Base-by-base conservation (phyloP, 2,113 vertebrate species). In the Kobus ellipsiprymnus region DNA sequence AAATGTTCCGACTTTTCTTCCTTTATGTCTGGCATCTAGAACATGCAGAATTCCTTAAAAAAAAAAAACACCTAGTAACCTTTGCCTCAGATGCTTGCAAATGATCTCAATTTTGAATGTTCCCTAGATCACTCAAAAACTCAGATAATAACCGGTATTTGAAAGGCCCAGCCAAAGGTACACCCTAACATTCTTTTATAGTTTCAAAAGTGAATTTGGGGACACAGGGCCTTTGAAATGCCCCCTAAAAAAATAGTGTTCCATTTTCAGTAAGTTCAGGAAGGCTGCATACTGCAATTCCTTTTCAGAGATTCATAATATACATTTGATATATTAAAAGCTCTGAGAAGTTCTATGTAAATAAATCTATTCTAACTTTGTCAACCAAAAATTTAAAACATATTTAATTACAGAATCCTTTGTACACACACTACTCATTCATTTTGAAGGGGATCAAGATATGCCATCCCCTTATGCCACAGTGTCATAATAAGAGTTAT, bases 101-200 rank as follows among this genome's bases (percentile, higher is more conserved):
- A 90, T 74, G 23, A 74, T 50, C 62, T 95, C 64, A 94, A 54
- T 95, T 97, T 74, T 90, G 92, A 96, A 86, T 90, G 17, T 54
- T 91, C n/a, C 54, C 50, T 67, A 91, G 13, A 74, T 84, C 44
- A 40, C 21, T 40, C 12, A 82, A 74, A 94, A 94, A 52, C 40
- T 81, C 64, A 95, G 15, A 59, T n/a, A 55, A 94, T 54, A 91
- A 85, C 21, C 7, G 13, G 60, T 62, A 55, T 85, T 82, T 90
- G 85, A 97, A 89, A 87, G 48, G n/a, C n/a, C 29, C 23, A 50
- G 60, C 23, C 36, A 94, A 64, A 95, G 55, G 52, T 60, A 3
- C 25, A 48, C 5, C 50, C n/a, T 86, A 89, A 64, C 21, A 48
- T 82, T 92, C 52, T 60, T 55, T 96, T 62, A 36, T n/a, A 92